Evolutionary conservation across 2,113 vertebrate genomes (phyloP).

Genomic region (Spilogale gracilis): DNA sequence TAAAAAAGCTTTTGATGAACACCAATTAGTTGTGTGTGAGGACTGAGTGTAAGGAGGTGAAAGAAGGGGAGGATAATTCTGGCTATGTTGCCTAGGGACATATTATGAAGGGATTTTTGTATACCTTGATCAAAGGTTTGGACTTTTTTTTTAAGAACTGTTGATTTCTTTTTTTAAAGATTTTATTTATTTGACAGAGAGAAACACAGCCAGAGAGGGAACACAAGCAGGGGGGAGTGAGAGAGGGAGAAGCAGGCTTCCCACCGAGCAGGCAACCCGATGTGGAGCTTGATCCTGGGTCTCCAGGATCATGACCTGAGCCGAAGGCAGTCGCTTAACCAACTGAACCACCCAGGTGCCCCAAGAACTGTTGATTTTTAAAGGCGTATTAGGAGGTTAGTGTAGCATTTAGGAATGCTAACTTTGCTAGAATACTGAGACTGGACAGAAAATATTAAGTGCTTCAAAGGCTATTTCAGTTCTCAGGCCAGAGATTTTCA

Average conservation of each 20-base stretch:
- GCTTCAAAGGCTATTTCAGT: neutral
- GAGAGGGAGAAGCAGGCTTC: no score
- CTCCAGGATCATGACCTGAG: no score
- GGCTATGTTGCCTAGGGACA: neutral
- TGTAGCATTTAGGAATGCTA: neutral
- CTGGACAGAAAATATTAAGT: neutral
- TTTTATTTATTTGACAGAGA: no score
- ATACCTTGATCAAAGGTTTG: neutral
- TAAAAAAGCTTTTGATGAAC: neutral
- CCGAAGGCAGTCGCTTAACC: no score
- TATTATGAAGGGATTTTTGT: neutral
- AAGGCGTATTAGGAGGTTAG: neutral
- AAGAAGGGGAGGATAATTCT: neutral
- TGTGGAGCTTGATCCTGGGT: no score
- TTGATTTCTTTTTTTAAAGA: no score
- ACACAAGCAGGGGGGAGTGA: no score
- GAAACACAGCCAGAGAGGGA: no score
- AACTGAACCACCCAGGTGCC: no score
- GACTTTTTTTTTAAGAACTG: neutral
- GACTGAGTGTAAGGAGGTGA: neutral
- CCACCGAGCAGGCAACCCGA: no score
- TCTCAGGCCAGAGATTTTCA: neutral
- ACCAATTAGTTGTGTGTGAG: neutral
- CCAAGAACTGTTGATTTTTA: neutral
- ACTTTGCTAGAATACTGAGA: neutral